Conservation (phyloP, 1,140 invertebrate genomes). For the Lasioglossum baleicum region DNA sequence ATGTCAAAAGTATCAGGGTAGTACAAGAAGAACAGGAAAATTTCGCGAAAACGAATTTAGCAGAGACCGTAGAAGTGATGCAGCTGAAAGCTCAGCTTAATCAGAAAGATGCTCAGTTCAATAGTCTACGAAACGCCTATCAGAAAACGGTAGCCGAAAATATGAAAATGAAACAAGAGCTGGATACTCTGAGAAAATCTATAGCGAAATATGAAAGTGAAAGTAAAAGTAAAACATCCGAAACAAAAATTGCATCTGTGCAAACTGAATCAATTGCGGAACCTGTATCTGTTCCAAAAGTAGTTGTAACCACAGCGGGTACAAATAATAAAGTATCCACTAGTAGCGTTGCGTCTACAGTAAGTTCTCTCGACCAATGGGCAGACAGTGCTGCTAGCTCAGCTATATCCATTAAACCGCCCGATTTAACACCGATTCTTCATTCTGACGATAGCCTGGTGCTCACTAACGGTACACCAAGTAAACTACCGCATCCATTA, state of each 20-base stretch:
- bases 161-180: conserved; percentile 66
- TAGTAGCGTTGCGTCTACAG: conserved; percentile 59
- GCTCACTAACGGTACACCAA: conserved; percentile 45
- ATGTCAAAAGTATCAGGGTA: conserved; percentile 50
- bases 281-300: not conserved
- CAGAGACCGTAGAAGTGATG: conserved; percentile 42
- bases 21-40: conserved; percentile 36
- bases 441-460: conserved; percentile 67
- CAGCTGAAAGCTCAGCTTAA: conserved; percentile 53
- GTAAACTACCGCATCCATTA: conserved; percentile 51
- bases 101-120: conserved; percentile 57
- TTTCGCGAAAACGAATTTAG: conserved; percentile 31
- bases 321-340: conserved; percentile 49
- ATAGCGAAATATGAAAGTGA: conserved; percentile 57
- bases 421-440: conserved; percentile 60
- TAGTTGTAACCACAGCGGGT: not conserved
- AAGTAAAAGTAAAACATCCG: conserved; percentile 41
- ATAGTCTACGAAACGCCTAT: conserved; percentile 61
- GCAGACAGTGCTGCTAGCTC: conserved; percentile 68
- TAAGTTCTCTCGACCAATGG: conserved; percentile 73
- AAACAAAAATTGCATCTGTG: conserved; percentile 54
- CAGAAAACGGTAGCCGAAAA: conserved; percentile 68
- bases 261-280: conserved; percentile 60
- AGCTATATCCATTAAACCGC: conserved; percentile 66
- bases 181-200: conserved; percentile 62